Evolutionary conservation across 2,888 invertebrate species (phyloP), one percentile per base, ranked within the genome.

Genomic region (Auanema sp.): DNA sequence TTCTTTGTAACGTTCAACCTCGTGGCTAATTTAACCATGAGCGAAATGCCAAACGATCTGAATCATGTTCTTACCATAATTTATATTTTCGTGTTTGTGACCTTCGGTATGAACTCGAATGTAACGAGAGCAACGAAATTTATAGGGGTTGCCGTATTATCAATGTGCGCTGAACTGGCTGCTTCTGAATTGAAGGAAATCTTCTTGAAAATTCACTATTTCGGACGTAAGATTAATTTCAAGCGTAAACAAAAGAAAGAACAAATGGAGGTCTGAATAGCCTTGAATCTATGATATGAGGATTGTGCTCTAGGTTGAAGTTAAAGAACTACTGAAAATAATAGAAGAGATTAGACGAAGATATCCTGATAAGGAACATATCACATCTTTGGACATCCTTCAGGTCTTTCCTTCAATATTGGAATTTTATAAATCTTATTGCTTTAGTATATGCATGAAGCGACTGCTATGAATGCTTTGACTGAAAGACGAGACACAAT

Each of bases 1-100:
- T 83, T 83, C 68, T 83, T 83, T 65, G 75, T 81, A 25, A 81
- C 83, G 0, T 83, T 83, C 72, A 83, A 83, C 64, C 62, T 83
- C 62, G 82, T 83, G 8, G 83, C 83, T 8, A 83, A 83, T 65
- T 66, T 83, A 66, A 83, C 83, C 25, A 83, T 83, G 83, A 78
- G 79, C 56, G 83, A 83, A 60, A 79, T 83, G 79, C 81, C 83
- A 8, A 75, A 69, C 43, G 78, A 79, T 50, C 60, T 79, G 33
- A 78, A 78, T 56, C 77, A 77, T 58, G 67, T 77, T 23, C 63
- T 81, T 43, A 83, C 82, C 6, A 68, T 83, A 44, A 65, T 83
- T 58, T 83, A 83, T 68, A 83, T 83, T 53, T 77, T 78, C 49
- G 72, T 83, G 8, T 83, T 83, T 60, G 83, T 83, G 21, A 82